Base-by-base conservation (phyloP, 2,888 invertebrate genomes). In the Oegoconia quadripuncta region DNA sequence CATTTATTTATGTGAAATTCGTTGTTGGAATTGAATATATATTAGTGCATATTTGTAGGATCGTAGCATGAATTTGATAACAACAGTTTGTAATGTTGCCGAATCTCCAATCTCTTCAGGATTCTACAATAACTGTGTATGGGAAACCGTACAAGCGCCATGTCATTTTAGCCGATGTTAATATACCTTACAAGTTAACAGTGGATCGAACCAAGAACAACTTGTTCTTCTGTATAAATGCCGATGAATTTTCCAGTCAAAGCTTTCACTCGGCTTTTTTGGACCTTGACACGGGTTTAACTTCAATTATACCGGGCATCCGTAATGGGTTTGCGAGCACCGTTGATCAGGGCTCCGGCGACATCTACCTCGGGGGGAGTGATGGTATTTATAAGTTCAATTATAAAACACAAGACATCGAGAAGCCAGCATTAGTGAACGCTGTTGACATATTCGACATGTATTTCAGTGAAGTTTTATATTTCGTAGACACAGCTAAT, bases 251-350 rank as follows among this genome's bases (percentile, higher is more conserved):
- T 53, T 71, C 72, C 0, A 64, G 74, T 34, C 75, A 78, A 61
- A 77, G 76, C 49, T 79, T 79, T 44, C 73, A 74, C 43, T 69
- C 63, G 5, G 77, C 68, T 12, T 45, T 64, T 18, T 51, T 78
- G n/a, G 62, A 74, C 44, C 58, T 78, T 12, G 52, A 64, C 29
- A 62, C 59, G 28, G 64, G 60, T 12, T 36, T 44, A 14, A 44
- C 64, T 11, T 48, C 54, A 16, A 48, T 78, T 29, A 57, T 78
- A 37, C 70, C 72, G 22, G 62, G 67, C 41, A 70, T 79, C 37
- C 64, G 69, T 12, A 76, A 79, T 42, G 79, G 79, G 5, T 79
- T 71, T 26, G 74, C 78, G 7, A 74, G 73, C 46, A 72, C 79
- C 6, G 64, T 76, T n/a, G 68, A 78, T 38, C 65, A 70, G 18